Conservation (phyloP, 2,113 vertebrate species). For the Thunnus maccoyii region DNA sequence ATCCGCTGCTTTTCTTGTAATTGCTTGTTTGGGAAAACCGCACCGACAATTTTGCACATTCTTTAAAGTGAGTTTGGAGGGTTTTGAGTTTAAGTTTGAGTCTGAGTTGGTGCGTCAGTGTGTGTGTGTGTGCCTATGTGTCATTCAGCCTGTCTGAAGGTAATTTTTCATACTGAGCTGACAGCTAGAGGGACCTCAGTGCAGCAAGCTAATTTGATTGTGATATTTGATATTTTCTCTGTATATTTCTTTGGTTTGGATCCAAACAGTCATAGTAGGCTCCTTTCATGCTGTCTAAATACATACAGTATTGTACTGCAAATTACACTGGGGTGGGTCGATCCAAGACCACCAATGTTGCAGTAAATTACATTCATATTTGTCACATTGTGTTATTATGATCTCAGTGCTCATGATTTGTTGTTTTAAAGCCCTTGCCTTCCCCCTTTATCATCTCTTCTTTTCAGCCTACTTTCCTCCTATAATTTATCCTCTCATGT, state of each 20-base stretch:
- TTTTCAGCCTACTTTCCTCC: not conserved
- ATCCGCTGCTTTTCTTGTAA: conserved; percentile 8
- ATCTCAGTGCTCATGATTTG: conserved; percentile 37
- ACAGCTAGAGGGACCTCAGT: conserved; percentile 23
- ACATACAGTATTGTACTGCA: conserved; percentile 38
- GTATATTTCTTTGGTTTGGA: conserved; percentile 52
- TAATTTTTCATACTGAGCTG: conserved; percentile 13
- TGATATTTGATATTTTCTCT: conserved; percentile 48
- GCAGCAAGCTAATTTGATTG: conserved; percentile 34
- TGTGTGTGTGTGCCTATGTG: conserved; percentile 23
- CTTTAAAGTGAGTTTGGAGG: conserved; percentile 18
- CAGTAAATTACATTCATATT: conserved; percentile 44
- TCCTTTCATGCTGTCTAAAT: conserved; percentile 46
- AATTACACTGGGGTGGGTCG: conserved; percentile 37
- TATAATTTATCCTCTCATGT: conserved; percentile 31
- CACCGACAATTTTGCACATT: conserved; percentile 34
- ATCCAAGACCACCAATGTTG: conserved; percentile 67
- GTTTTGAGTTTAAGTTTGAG: conserved; percentile 21
- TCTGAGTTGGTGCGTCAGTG: not conserved
- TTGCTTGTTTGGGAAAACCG: conserved; percentile 40
- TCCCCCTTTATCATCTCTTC: conserved; percentile 1
- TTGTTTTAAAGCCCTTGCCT: conserved; percentile 47
- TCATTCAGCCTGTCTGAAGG: conserved; percentile 27
- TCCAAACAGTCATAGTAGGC: conserved; percentile 33
- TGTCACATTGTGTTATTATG: conserved; percentile 53